Conservation (phyloP, 1,140 invertebrate genomes). For the Orchesella cincta region DNA sequence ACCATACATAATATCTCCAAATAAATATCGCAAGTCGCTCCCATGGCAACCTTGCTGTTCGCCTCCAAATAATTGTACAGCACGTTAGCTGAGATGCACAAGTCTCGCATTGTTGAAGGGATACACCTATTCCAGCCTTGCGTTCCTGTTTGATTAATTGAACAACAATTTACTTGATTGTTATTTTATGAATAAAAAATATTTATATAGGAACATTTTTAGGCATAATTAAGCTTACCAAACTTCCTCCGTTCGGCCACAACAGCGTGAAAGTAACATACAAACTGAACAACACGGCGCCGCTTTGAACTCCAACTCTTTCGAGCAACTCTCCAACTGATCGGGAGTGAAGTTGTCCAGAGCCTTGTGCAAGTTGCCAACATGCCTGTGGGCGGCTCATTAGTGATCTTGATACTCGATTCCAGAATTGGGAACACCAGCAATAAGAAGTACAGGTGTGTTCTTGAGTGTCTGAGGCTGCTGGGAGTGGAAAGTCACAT, state of each 20-base stretch:
- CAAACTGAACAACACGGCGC: conserved; percentile 84
- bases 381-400: conserved; percentile 87
- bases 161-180: too few relatives aligned
- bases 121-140: conserved; percentile 95
- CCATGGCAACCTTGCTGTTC: conserved; percentile 88
- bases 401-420: conserved; percentile 92
- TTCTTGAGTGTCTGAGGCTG: too few relatives aligned
- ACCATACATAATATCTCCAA: conserved; percentile 98
- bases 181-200: too few relatives aligned
- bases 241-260: conserved; percentile 93
- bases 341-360: conserved; percentile 94
- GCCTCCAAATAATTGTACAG: conserved; percentile 93
- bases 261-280: conserved; percentile 96
- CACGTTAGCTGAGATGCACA: conserved; percentile 92
- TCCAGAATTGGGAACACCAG: too few relatives aligned
- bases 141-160: too few relatives aligned
- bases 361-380: conserved; percentile 92
- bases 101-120: conserved; percentile 81
- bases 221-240: too few relatives aligned
- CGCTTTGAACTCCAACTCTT: conserved; percentile 93
- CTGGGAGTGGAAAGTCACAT: too few relatives aligned
- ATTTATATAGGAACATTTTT: too few relatives aligned
- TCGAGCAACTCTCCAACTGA: conserved; percentile 89
- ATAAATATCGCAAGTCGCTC: conserved; percentile 90
- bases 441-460: too few relatives aligned